phyloP scores from a whole-genome alignment of 2,888 invertebrate species.

The Cenopis cana region DNA sequence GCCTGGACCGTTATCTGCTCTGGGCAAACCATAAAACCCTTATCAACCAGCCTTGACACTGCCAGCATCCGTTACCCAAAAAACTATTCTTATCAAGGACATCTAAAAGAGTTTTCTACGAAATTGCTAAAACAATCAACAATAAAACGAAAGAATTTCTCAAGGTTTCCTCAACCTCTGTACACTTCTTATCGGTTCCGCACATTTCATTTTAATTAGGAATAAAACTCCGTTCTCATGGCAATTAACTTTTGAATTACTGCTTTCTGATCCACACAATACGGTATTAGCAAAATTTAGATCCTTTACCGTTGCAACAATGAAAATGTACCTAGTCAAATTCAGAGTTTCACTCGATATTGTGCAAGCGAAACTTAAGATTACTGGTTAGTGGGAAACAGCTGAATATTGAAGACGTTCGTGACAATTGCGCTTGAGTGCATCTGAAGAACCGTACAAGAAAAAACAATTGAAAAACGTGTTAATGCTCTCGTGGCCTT shows the following conservation, averaged over 20 bases:
- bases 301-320: constrained; percentile 45
- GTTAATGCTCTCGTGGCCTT: constrained; percentile 34
- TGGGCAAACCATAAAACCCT: constrained; percentile 60
- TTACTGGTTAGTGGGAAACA: constrained; percentile 13
- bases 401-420: constrained; percentile 38
- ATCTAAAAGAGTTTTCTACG: constrained; percentile 40
- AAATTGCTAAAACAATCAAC: constrained; percentile 49
- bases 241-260: constrained; percentile 45
- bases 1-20: constrained; percentile 57
- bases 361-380: constrained; percentile 2
- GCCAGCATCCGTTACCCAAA: constrained; percentile 62
- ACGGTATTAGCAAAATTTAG: constrained; percentile 37
- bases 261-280: constrained; percentile 43
- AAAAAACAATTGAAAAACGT: constrained; percentile 27
- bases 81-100: constrained; percentile 47
- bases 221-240: constrained; percentile 54
- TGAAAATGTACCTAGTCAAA: constrained; percentile 31
- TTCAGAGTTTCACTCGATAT: constrained; percentile 3
- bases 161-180: constrained; percentile 63
- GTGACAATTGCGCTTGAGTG: constrained; percentile 40
- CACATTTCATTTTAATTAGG: constrained; percentile 50
- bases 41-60: constrained; percentile 72
- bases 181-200: constrained; percentile 53
- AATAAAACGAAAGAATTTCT: constrained; percentile 56
- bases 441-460: constrained; percentile 30